Evolutionary conservation across 2,797 vertebrate genomes (phyloP), one percentile per base, ranked within the genome.

Genomic region (Mico argentatus): DNA sequence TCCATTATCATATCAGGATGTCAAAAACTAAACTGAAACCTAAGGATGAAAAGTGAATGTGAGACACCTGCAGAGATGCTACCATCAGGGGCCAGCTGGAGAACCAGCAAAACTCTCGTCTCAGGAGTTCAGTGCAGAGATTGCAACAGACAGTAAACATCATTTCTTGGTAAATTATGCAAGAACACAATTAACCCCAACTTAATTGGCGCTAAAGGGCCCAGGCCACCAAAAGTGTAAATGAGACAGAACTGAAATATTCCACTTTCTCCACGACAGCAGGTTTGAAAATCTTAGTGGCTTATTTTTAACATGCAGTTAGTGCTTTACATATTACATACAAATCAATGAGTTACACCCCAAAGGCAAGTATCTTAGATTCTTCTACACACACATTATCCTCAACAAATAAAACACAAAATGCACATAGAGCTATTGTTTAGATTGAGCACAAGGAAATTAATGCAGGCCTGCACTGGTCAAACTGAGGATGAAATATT

Each of bases 401-500:
- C 75, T 81, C 84, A 48, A 44, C 89, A 80, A 84, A 50, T 44
- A 61, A 88, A 86, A 75, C 24, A 41, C 33, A 80, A 88, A 82
- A 20, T 83, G 20, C 19, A 46, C 46, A 1, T 36, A 30, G 36
- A 67, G 44, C 9, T 9, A 57, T 72, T 72, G 26, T 61, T 52
- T 61, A 91, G 73, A 80, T 26, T 48, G 90, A 61, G 86, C 83
- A 93, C 70, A 67, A 83, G 57, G 48, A 89, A 91, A 83, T 55
- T 89, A 92, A 86, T 24, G 24, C n/a, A 88, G 82, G 27, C 67
- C 81, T 44, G 50, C 67, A 41, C 67, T 92, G 81, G 90, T 91
- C 85, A 95, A 93, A 76, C 92, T 48, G 72, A 81, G 86, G 67
- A 91, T 90, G 81, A 98, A 98, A 97, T 79, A 94, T 84, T 93